A percentile compares a stretch with the other conserved stretches of the same genome.
Evolutionary conservation across 2,113 vertebrate genomes (phyloP).

Genomic region (Narcine bancroftii): DNA sequence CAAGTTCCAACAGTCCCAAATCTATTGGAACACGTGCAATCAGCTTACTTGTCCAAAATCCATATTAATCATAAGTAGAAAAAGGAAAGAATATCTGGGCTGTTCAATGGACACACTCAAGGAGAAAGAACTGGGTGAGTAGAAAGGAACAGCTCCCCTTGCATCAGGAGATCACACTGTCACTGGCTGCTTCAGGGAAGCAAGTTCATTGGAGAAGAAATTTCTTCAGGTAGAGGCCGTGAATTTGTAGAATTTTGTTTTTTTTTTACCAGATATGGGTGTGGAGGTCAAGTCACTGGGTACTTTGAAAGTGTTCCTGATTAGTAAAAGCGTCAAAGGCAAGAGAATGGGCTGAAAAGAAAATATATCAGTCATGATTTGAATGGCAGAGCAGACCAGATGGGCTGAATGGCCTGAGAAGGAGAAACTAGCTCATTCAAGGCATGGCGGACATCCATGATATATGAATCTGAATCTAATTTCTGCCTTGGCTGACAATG

Average conservation of each 20-base stretch:
- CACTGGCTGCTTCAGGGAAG: background rate
- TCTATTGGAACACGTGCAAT: background rate
- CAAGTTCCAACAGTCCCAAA: background rate
- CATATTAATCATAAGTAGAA: background rate
- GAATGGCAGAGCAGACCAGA: too few relatives aligned
- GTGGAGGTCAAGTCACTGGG: too few relatives aligned
- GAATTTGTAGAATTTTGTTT: too few relatives aligned
- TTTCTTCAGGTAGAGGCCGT: too few relatives aligned
- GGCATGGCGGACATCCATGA: background rate
- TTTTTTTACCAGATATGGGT: too few relatives aligned
- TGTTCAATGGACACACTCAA: background rate
- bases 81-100: background rate
- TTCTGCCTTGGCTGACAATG: background rate
- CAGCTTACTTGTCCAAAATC: background rate
- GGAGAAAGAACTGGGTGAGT: background rate
- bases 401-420: too few relatives aligned
- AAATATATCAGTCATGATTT: too few relatives aligned
- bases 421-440: background rate
- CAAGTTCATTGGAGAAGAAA: background rate
- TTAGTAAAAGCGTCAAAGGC: too few relatives aligned
- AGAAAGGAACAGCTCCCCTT: background rate
- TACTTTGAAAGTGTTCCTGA: too few relatives aligned
- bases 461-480: background rate
- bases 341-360: too few relatives aligned
- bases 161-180: background rate